These are phyloP conservation scores for Sebastes taczanowskii DNA, from an alignment of 2,797 vertebrate genomes.

Conservation along the genomic window DNA sequence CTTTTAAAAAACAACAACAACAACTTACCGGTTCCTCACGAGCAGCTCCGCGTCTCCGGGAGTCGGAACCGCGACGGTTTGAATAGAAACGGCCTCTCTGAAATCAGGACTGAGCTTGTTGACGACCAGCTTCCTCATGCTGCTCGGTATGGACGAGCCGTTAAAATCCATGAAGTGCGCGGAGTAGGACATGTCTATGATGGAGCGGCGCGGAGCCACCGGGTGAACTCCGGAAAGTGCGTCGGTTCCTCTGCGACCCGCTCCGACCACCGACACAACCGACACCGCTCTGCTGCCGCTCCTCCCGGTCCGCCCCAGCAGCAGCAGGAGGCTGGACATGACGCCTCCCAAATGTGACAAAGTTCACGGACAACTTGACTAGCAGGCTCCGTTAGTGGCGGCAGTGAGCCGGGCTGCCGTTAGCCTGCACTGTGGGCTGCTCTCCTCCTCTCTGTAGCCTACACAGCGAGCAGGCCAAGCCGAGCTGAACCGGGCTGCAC, in stretches of 20 bases:
- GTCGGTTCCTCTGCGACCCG: conserved; percentile 45
- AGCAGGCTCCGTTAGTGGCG: not conserved
- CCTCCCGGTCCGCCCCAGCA: conserved; percentile 17
- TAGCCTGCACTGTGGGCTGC: conserved; percentile 61
- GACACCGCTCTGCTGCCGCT: conserved; percentile 38
- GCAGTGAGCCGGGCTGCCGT: conserved; percentile 31
- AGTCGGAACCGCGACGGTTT: conserved; percentile 85
- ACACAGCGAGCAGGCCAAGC: conserved; percentile 14
- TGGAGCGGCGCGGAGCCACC: conserved; percentile 73
- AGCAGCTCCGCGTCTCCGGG: conserved; percentile 92
- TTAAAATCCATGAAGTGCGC: conserved; percentile 94
- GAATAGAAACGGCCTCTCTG: conserved; percentile 86
- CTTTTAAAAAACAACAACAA: conserved; percentile 6
- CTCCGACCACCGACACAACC: conserved; percentile 7
- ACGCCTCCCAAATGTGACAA: conserved; percentile 63
- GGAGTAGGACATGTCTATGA: conserved; percentile 92
- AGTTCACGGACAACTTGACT: conserved; percentile 73
- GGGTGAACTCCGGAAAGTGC: conserved; percentile 64
- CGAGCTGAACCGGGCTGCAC: conserved; percentile 4
- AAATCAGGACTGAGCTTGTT: conserved; percentile 90
- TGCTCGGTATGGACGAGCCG: conserved; percentile 88
- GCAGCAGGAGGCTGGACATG: conserved; percentile 55
- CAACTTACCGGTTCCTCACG: conserved; percentile 93
- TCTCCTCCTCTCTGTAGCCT: not conserved
- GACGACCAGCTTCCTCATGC: conserved; percentile 91